Evolutionary conservation across 2,113 vertebrate species (phyloP).

Genomic region (Muntiacus reevesi): DNA sequence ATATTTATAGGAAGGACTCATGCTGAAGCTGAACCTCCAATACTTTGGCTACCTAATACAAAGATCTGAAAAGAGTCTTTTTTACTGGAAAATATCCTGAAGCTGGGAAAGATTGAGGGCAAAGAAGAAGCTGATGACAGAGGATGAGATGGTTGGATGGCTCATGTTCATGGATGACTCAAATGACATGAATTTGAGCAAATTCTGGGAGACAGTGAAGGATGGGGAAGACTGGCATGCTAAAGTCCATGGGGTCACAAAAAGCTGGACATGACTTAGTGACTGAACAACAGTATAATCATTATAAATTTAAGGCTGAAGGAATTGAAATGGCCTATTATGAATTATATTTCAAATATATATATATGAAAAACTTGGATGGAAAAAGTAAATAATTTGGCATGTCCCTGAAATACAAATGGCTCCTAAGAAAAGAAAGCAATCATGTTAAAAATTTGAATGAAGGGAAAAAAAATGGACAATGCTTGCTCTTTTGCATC

Average conservation of each 20-base stretch:
- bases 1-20: background rate
- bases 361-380: background rate
- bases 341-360: background rate
- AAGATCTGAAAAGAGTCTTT: background rate
- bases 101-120: background rate
- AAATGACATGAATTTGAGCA: background rate
- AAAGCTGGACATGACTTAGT: background rate
- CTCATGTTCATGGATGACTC: background rate
- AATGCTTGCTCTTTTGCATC: background rate
- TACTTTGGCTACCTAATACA: background rate
- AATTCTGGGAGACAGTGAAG: background rate
- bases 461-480: background rate
- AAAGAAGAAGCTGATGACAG: background rate
- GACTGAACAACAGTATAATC: background rate
- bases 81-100: background rate
- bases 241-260: background rate
- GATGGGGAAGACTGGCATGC: background rate
- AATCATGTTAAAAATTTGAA: background rate
- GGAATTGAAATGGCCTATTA: background rate
- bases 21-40: background rate
- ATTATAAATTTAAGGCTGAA: background rate
- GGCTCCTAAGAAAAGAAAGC: background rate
- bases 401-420: background rate
- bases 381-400: background rate
- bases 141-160: background rate